Conservation (phyloP, 2,797 vertebrate species). For the Gallirallus australis region DNA sequence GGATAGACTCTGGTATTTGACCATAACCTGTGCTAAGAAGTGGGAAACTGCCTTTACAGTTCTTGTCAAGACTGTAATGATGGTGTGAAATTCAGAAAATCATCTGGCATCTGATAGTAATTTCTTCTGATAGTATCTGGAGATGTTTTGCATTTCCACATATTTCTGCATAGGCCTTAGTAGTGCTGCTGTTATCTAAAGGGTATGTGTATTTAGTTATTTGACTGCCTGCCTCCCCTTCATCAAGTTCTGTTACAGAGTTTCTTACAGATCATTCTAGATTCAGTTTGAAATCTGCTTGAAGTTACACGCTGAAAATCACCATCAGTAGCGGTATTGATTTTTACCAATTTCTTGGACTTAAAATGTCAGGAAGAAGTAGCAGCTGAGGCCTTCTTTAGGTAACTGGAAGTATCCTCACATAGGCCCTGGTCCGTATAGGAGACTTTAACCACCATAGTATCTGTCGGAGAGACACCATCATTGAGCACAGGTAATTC, state of each 20-base stretch:
- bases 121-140: not conserved
- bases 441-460: not conserved
- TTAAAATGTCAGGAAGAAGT: not conserved
- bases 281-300: not conserved
- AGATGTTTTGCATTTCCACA: not conserved
- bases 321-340: not conserved
- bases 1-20: not conserved
- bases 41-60: not conserved
- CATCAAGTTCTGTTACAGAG: not conserved
- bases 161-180: not conserved
- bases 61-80: not conserved
- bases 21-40: not conserved
- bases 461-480: not conserved
- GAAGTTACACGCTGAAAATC: not conserved
- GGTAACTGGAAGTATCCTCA: not conserved
- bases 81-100: not conserved
- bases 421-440: not conserved
- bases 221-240: not conserved
- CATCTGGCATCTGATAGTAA: not conserved
- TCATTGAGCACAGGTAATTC: not conserved
- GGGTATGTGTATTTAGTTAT: not conserved
- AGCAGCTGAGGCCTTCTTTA: not conserved
- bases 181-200: not conserved
- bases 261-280: not conserved
- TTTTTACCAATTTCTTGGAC: not conserved